Evolutionary conservation across 2,113 vertebrate species (phyloP), one percentile per base, ranked within the genome.

Genomic region (Chinchilla lanigera): DNA sequence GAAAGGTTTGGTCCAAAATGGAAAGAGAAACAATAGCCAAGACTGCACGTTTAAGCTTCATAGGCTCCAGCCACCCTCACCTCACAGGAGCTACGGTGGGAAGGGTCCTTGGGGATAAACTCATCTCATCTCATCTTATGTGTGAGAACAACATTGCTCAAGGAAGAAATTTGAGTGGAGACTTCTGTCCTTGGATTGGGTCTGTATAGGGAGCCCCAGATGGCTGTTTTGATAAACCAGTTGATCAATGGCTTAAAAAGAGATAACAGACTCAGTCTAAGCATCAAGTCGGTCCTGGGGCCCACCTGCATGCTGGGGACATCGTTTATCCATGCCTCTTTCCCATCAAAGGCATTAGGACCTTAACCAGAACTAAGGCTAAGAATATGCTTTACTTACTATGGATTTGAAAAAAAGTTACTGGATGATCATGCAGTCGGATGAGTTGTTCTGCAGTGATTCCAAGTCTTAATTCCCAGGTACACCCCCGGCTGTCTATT

Each of bases 361-460:
- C 83, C 61, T 63, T 83, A 38, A 65, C 85, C 30, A 10, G 47
- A 9, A 73, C 35, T 52, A 86, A 93, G 65, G n/a, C 11, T 80
- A 93, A 80, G 78, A 90, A 78, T 67, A 44, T 80, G 11, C 28
- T 93, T 75, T 89, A 44, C 63, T 83, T 89, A 54, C 81, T 89
- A 11, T 71, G 30, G 13, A 5, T 92, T 88, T 92, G 85, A 26
- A 20, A 81, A 86, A 81, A 84, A 95, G 69, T 20, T 80, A 90
- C 17, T 61, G 69, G 41, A 67, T 73, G 88, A 11, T 47, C 71
- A 19, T 44, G n/a, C 19, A 9, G 30, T 89, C 83, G 86, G 89
- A 61, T 83, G 77, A 77, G 13, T 63, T 73, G 33, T 24, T 87
- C 86, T 75, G n/a, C 41, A 28, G 12, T 52, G 73, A 87, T 89